These are phyloP conservation scores for Athrips mouffetella DNA, from an alignment of 2,888 invertebrate species.

Conservation along the genomic window DNA sequence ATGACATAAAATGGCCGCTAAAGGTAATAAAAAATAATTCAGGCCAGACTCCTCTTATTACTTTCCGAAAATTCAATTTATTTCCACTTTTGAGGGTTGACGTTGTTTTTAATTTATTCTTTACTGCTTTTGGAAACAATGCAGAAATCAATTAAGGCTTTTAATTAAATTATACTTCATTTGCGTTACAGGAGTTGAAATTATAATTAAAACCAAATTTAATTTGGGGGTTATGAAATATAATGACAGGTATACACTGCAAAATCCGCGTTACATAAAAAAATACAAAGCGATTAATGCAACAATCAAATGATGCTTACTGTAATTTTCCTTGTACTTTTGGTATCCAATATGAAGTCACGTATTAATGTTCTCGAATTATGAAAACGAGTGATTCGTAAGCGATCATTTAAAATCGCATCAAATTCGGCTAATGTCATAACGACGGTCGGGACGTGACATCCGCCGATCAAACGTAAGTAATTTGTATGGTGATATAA, in stretches of 20 bases:
- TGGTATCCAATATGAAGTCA: slow-evolving; percentile 1
- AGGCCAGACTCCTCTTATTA: slow-evolving; percentile 48
- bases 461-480: slow-evolving; percentile 22
- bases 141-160: slow-evolving; percentile 30
- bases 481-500: slow-evolving; percentile 14
- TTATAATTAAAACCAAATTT: not conserved
- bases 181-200: not conserved
- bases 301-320: not conserved
- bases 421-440: slow-evolving; percentile 30
- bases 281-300: not conserved
- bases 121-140: slow-evolving; percentile 38
- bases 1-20: slow-evolving; percentile 61
- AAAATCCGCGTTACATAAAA: not conserved
- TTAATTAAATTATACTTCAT: not conserved
- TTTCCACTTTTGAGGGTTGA: slow-evolving; percentile 39
- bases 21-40: slow-evolving; percentile 55
- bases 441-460: slow-evolving; percentile 36
- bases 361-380: slow-evolving; percentile 15
- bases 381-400: slow-evolving; percentile 24
- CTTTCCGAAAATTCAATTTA: slow-evolving; percentile 61
- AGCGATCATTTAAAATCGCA: slow-evolving; percentile 43
- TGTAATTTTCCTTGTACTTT: slow-evolving; percentile 3
- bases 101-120: slow-evolving; percentile 37
- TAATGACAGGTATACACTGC: not conserved
- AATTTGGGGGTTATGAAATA: slow-evolving; percentile 19